Evolutionary conservation across 2,113 vertebrate species (phyloP), one percentile per base, ranked within the genome.

Genomic region (Embiotoca jacksoni): DNA sequence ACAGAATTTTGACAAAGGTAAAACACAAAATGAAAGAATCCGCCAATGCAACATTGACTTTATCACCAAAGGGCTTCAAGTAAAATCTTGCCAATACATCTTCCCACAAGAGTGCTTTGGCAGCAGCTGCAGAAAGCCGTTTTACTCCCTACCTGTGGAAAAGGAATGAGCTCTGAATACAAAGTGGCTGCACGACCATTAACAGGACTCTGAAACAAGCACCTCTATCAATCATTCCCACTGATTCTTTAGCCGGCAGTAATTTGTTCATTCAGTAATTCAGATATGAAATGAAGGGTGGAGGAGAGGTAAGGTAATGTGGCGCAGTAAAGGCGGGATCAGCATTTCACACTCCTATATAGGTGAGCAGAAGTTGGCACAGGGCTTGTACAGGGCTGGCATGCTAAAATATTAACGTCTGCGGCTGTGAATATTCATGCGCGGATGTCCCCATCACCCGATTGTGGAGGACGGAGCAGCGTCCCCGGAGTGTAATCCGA

Each of bases 371-470:
- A 30, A 88, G 61, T 72, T 69, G 67, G 84, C 78, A 67, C 31
- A 1, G 33, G 44, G 46, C 81, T 81, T 23, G 59, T 33, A 73
- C 84, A 23, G 58, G 67, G 23, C 84, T 32, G 67, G 81, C 77
- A 76, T 90, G 83, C 76, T 93, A 83, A 93, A 93, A 93, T 92
- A 93, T 93, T 91, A 89, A 91, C 9, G 81, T 69, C 57, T 5
- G 0, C 5, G 52, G 62, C 60, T 72, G 81, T 93, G 88, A 93
- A 94, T 94, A 94, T 93, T 93, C 90, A 93, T 92, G 85, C 6
- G 0, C 33, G 3, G 64, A 71, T 46, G 70, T 89, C 79, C 70
- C 79, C 84, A 62, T 90, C 85, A 32, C 66, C 77, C 82, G 72
- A 90, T 75, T 71, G 75, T 80, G 80, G 81, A 92, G 90, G 90